Percentiles rank a stretch among this genome's conserved stretches.
phyloP scores from a whole-genome alignment of 35 echinoderm and acorn worm genomes.

The Eucidaris tribuloides region DNA sequence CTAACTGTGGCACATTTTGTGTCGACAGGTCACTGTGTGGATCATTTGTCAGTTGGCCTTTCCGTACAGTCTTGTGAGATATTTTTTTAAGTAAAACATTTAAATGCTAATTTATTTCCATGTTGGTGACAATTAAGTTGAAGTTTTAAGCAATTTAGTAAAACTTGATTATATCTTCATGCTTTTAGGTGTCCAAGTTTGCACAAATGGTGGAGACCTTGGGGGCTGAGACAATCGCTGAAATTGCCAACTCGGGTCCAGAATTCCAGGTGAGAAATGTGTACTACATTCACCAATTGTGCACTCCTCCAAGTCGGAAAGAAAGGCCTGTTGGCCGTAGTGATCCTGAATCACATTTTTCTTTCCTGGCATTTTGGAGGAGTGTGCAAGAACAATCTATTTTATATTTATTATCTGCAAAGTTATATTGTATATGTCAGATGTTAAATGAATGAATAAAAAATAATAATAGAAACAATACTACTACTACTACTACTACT shows the following conservation, averaged over 20 bases:
- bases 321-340: too few relatives aligned
- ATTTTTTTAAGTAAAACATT: background rate
- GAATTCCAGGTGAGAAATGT: slow-evolving; percentile 66
- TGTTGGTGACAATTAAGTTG: background rate
- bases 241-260: slow-evolving; percentile 78
- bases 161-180: background rate
- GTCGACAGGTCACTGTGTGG: background rate
- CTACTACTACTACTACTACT: too few relatives aligned
- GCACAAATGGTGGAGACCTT: slow-evolving; percentile 64
- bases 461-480: background rate
- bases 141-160: background rate
- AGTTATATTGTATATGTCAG: background rate
- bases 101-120: background rate
- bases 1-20: background rate
- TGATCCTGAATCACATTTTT: too few relatives aligned
- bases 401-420: background rate
- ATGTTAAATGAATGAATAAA: background rate
- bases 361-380: too few relatives aligned
- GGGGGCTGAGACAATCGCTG: slow-evolving; percentile 57
- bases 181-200: slow-evolving; percentile 68
- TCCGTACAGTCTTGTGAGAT: background rate
- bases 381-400: too few relatives aligned
- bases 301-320: too few relatives aligned
- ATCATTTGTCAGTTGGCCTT: background rate
- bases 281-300: background rate